Conservation (phyloP, 2,888 invertebrate genomes). For the Eledone cirrhosa region DNA sequence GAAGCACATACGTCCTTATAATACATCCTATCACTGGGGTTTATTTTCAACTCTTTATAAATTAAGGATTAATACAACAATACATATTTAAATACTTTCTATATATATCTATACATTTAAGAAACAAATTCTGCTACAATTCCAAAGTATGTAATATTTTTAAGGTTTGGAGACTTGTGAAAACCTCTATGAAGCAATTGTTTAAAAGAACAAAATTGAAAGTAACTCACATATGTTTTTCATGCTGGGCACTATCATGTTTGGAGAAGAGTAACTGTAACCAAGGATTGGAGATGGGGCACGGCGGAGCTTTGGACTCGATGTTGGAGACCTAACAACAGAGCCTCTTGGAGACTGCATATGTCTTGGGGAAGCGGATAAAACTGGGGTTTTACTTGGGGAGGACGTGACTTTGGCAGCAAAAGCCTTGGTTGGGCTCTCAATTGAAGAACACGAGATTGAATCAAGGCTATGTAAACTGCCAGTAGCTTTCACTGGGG, state of each 20-base stretch:
- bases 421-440: constrained; percentile 53
- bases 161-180: no score
- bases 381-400: constrained; percentile 53
- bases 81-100: no score
- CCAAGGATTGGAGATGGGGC: constrained; percentile 63
- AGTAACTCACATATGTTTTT: constrained; percentile 36
- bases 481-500: constrained; percentile 49
- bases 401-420: constrained; percentile 46
- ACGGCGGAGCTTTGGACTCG: constrained; percentile 60
- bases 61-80: no score
- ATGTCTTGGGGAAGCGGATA: constrained; percentile 37
- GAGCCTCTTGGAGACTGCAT: constrained; percentile 43
- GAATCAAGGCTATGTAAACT: constrained; percentile 49
- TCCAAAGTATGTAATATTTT: no score
- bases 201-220: not conserved
- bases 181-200: no score
- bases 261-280: constrained; percentile 65
- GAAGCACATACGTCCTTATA: no score
- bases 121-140: no score
- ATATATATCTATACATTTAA: no score
- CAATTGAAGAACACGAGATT: constrained; percentile 55
- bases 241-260: constrained; percentile 60
- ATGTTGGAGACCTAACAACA: constrained; percentile 51
- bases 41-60: no score
- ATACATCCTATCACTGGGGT: no score